These are phyloP conservation scores for Nothobranchius furzeri DNA, from an alignment of 2,113 vertebrate species.

Conservation along the genomic window DNA sequence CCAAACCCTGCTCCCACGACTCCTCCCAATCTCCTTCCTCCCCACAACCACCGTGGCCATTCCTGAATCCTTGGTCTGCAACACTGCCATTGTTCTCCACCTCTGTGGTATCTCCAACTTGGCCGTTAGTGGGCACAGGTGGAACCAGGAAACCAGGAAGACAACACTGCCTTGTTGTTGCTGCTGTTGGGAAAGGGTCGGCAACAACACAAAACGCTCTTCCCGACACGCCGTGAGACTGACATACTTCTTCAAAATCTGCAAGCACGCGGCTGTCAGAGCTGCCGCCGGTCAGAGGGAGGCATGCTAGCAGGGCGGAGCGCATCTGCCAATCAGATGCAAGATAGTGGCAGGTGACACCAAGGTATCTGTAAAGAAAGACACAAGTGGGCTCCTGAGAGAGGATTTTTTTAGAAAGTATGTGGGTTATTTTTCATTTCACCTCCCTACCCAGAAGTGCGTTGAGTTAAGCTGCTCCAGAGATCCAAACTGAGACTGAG, in stretches of 20 bases:
- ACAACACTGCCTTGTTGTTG: constrained; percentile 60
- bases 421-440: constrained; percentile 26
- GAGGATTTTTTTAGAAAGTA: constrained; percentile 3
- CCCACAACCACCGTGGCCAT: constrained; percentile 39
- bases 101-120: constrained; percentile 50
- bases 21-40: constrained; percentile 61
- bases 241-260: constrained; percentile 80
- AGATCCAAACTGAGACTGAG: constrained; percentile 80
- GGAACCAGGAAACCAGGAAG: constrained; percentile 75
- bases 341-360: constrained; percentile 83
- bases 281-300: constrained; percentile 66
- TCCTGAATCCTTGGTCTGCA: constrained; percentile 42
- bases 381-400: constrained; percentile 8
- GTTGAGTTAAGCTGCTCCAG: constrained; percentile 61
- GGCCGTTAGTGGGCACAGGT: constrained; percentile 19
- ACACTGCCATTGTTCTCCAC: constrained; percentile 27
- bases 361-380: constrained; percentile 70
- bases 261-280: constrained; percentile 71
- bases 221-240: constrained; percentile 74
- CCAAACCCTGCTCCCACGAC: constrained; percentile 74
- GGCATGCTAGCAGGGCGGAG: constrained; percentile 79
- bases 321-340: constrained; percentile 81
- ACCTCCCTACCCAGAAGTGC: constrained; percentile 56
- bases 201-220: constrained; percentile 79
- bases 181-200: constrained; percentile 56